Evolutionary conservation across 1,140 invertebrate species (phyloP), one percentile per base, ranked within the genome.

Genomic region (Drosophila kohkoa): DNA sequence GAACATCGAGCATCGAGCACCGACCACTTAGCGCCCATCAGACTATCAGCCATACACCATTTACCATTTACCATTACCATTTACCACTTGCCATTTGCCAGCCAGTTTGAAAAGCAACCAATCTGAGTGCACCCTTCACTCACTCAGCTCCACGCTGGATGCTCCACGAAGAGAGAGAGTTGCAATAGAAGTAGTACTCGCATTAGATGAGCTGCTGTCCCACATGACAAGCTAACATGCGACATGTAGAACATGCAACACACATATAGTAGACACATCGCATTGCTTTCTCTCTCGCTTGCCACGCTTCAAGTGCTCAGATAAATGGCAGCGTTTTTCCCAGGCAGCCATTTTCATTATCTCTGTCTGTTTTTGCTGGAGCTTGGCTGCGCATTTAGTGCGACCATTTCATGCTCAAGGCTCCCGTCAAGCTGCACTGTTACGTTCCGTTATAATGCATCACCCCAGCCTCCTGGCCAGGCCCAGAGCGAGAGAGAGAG

Each of bases 331-430:
- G 35, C 49, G 54, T 60, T 35, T 54, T 15, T 15, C 28, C 38
- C 78, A 64, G 66, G 58, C 74, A 77, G 78, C 79, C 70, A 81
- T 86, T 82, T 85, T 75, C 82, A 85, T 85, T 85, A 86, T 81
- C 74, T 75, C 35, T 51, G 49, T 74, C 59, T 62, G 46, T 78
- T 82, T 43, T 41, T 64, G 60, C 72, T 69, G 48, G 48, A 58
- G 41, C 67, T 69, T 43, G 66, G 59, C 55, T 82, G 83, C 76
- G 72, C 82, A 82, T 87, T 87, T 87, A 71, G 76, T 76, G 79
- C 62, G 77, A 66, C 72, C 68, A 81, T 83, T 83, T 80, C 51
- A 41, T 62, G 65, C 66, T 60, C 65, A 75, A 75, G 72, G 49
- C 68, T 71, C 28, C 51, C 51, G 51, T 54, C 51, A 54, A 54